These are phyloP conservation scores for Pammene aurita DNA, from an alignment of 2,888 invertebrate genomes.

Conservation along the genomic window DNA sequence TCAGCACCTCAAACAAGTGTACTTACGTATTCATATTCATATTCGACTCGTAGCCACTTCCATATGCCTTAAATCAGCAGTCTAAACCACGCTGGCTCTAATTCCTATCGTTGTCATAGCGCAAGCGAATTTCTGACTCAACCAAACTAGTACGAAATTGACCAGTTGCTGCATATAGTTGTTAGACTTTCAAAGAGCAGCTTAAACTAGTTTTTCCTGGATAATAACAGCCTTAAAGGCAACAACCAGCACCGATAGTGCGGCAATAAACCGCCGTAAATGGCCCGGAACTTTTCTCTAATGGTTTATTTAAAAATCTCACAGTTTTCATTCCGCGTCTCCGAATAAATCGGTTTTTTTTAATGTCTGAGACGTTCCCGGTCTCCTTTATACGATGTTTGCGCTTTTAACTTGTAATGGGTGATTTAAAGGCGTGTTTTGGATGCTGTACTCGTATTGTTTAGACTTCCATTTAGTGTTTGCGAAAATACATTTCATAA, in stretches of 20 bases:
- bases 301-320: slow-evolving; percentile 82
- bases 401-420: slow-evolving; percentile 65
- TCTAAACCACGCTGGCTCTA: slow-evolving; percentile 53
- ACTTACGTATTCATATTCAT: not conserved
- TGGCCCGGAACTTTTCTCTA: slow-evolving; percentile 81
- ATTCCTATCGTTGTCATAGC: not conserved
- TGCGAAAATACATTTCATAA: not conserved
- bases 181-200: not conserved
- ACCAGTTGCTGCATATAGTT: not conserved
- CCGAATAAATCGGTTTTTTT: slow-evolving; percentile 77
- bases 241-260: slow-evolving; percentile 76
- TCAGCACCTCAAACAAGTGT: no score
- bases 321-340: slow-evolving; percentile 79
- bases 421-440: slow-evolving; percentile 75
- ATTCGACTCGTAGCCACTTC: slow-evolving; percentile 18
- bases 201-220: not conserved
- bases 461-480: slow-evolving; percentile 15
- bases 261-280: slow-evolving; percentile 79
- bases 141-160: not conserved
- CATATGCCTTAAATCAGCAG: slow-evolving; percentile 46
- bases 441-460: slow-evolving; percentile 54
- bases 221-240: slow-evolving; percentile 52
- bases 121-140: not conserved
- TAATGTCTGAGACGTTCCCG: slow-evolving; percentile 76
- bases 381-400: slow-evolving; percentile 82